Base-by-base conservation (phyloP, 2,113 vertebrate genomes). In the Eretmochelys imbricata region DNA sequence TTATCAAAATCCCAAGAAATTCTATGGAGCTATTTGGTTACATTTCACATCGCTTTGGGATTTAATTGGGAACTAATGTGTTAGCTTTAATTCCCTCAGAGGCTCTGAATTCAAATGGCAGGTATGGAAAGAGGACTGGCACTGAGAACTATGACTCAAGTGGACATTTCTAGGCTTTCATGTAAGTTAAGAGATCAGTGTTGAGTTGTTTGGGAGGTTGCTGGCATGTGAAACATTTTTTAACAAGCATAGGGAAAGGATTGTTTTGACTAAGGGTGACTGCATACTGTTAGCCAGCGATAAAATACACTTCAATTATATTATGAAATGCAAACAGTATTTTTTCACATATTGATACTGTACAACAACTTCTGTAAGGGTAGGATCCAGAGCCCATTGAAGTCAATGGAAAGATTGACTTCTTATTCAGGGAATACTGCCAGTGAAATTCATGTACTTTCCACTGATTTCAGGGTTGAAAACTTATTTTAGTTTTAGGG, bases 191-290 rank as follows among this genome's bases (percentile, higher is more conserved):
- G 90, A 81, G 92, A 93, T 84, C 84, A 91, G 80, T 81, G n/a
- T 91, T 1, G 82, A 95, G 91, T 89, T 46, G 22, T 95, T 93
- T 95, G 82, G 93, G 0, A 1, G 92, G 90, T 93, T 93, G 88
- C 91, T 96, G 96, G 92, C 86, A 96, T 54, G 69, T 27, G 65
- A 96, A 96, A 83, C 88, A 90, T 91, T 96, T 78, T 72, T 97
- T 95, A 94, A 95, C 97, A 96, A 95, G 85, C 91, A 91, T 50
- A 82, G 91, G 92, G 94, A 96, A 96, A 91, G 87, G 91, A 95
- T 95, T 96, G 96, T 86, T 96, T 97, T 96, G 96, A 96, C 90
- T 93, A 95, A 95, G 82, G 85, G 91, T 85, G 96, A 95, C 95
- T 96, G 96, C 95, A 95, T 95, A 92, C 91, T 96, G 89, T 92